Conservation (phyloP, 2,113 vertebrate genomes). For the Oostethus manadensis region DNA sequence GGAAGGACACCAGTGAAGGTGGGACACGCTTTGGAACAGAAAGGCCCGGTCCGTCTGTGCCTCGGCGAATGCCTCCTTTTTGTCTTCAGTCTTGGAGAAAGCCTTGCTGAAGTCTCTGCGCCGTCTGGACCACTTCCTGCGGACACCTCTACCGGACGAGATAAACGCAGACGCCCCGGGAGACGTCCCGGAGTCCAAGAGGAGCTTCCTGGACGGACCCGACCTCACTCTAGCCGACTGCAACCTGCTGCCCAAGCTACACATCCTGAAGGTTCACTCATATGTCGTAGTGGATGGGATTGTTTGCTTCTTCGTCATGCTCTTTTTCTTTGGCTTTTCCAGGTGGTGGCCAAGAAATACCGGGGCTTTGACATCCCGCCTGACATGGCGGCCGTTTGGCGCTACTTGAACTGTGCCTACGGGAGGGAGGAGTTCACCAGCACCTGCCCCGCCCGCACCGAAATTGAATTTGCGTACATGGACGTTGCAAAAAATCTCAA, state of each 20-base stretch:
- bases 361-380: constrained; percentile 86
- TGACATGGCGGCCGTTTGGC: constrained; percentile 86
- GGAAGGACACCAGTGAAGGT: constrained; percentile 87
- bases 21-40: constrained; percentile 29
- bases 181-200: constrained; percentile 71
- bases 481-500: constrained; percentile 87
- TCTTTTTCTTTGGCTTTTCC: constrained; percentile 9
- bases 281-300: no score
- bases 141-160: constrained; percentile 81
- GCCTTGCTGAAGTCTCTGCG: constrained; percentile 84
- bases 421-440: constrained; percentile 88
- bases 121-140: constrained; percentile 84
- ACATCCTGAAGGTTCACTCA: constrained; percentile 84
- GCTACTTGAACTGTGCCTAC: constrained; percentile 86
- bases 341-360: constrained; percentile 94
- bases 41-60: no score
- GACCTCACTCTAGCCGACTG: constrained; percentile 88
- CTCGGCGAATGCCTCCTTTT: neutral
- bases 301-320: no score
- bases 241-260: constrained; percentile 90
- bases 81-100: constrained; percentile 81
- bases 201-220: constrained; percentile 86
- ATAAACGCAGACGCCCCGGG: constrained; percentile 76
- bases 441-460: constrained; percentile 88
- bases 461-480: constrained; percentile 86